Evolutionary conservation across 2,797 vertebrate genomes (phyloP).

Genomic region (Pterois miles): DNA sequence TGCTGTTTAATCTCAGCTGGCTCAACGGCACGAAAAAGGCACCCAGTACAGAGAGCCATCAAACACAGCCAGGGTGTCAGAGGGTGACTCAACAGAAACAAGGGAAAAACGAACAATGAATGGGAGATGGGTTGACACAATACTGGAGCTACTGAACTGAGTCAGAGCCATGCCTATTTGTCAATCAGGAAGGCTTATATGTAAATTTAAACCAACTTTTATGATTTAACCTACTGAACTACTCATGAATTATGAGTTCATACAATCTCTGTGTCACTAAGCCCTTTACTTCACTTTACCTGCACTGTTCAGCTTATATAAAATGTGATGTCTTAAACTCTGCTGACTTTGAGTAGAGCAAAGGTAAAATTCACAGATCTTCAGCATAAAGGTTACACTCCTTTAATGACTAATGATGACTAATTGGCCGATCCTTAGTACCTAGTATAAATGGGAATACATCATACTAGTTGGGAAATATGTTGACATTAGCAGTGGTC

Average conservation of each 20-base stretch:
- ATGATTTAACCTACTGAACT: not conserved
- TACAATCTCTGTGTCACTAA: too few species aligned
- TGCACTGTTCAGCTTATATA: not conserved
- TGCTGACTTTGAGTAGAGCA: not conserved
- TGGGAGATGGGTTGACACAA: not conserved
- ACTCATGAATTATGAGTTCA: not conserved
- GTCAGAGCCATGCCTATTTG: not conserved
- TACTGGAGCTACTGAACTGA: not conserved
- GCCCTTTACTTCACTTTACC: not conserved
- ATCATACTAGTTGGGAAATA: conserved; percentile 18
- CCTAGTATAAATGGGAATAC: conserved; percentile 1
- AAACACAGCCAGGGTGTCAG: conserved; percentile 1
- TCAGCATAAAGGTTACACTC: conserved; percentile 1
- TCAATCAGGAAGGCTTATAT: not conserved
- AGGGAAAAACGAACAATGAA: not conserved
- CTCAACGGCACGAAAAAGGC: conserved; percentile 37
- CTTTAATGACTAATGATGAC: conserved; percentile 40
- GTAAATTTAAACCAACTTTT: not conserved
- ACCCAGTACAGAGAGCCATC: conserved; percentile 22
- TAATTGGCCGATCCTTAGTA: conserved; percentile 31
- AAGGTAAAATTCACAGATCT: not conserved
- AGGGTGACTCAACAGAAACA: not conserved
- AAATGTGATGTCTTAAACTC: not conserved
- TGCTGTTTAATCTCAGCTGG: conserved; percentile 68
- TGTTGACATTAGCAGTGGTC: conserved; percentile 50